Conservation (phyloP, 2,113 vertebrate species). For the Notothenia coriiceps region DNA sequence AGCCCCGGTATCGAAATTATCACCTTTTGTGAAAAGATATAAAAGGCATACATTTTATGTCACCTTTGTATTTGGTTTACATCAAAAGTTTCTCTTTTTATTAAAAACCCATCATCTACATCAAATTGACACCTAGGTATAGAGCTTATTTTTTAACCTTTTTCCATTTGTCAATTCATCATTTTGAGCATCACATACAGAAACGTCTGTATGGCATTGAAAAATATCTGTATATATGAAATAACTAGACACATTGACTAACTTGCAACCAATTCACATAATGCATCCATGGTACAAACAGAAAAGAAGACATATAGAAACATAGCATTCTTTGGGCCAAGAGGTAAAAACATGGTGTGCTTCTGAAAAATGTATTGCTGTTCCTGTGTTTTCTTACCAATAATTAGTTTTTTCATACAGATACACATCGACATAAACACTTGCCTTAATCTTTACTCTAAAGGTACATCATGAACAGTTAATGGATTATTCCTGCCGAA, state of each 20-base stretch:
- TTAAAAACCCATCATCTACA: background rate
- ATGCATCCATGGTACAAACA: background rate
- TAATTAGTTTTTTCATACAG: background rate
- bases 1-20: background rate
- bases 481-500: background rate
- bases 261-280: background rate
- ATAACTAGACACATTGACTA: too few relatives aligned
- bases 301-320: background rate
- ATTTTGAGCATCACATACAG: background rate
- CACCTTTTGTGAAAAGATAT: conserved; percentile 6
- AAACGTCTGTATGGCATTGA: background rate
- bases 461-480: too few relatives aligned
- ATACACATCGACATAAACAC: background rate
- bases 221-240: too few relatives aligned
- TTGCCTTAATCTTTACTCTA: too few relatives aligned
- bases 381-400: too few relatives aligned
- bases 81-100: background rate
- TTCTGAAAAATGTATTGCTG: background rate
- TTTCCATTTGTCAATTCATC: background rate
- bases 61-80: background rate
- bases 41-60: background rate
- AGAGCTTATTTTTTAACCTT: background rate
- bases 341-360: too few relatives aligned
- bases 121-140: background rate
- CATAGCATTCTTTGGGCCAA: background rate